Evolutionary conservation across 2,888 invertebrate species (phyloP), one percentile per base, ranked within the genome.

Genomic region (Drosophila macrothrix): DNA sequence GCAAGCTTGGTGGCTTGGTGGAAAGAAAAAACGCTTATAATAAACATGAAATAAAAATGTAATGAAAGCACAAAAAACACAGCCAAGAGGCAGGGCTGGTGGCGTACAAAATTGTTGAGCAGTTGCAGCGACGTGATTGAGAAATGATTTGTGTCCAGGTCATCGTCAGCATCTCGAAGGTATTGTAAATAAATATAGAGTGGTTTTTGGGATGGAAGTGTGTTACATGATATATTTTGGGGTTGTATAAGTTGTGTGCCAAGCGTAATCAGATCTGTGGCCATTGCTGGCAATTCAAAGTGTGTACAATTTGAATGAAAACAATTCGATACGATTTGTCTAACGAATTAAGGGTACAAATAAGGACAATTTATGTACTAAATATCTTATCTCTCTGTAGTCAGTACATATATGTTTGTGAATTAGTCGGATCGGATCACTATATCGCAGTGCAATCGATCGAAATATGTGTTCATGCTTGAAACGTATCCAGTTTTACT

Each of bases 31-130:
- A 35, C 54, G 61, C 67, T 52, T 72, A 84, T 84, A 87, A 82
- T 74, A 84, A 73, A 85, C 67, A 83, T 80, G 69, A 80, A 85
- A 77, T 77, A 87, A 84, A 82, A 72, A 76, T 72, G 73, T 69
- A 82, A 84, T 78, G 73, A 82, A 71, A 65, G 39, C 49, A 66
- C n/a, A 55, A 60, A 39, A 46, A 62, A 54, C 31, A 53, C 22
- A 53, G n/a, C 33, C 58, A 37, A 16, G 59, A 56, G n/a, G 19
- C 28, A 7, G 56, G 14, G 22, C 46, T 25, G 19, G 28, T 41
- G 37, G 63, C 81, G 73, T 71, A 43, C 50, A 77, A 76, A 82
- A 83, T 82, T 79, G 83, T 82, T 76, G 69, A 82, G 73, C 76
- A 72, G 55, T 76, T 72, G 64, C 58, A 66, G 71, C 60, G 64